A percentile compares a stretch with the other conserved stretches of the same genome.
phyloP scores from a whole-genome alignment of 2,113 vertebrate species.

The Psilopogon haemacephalus region DNA sequence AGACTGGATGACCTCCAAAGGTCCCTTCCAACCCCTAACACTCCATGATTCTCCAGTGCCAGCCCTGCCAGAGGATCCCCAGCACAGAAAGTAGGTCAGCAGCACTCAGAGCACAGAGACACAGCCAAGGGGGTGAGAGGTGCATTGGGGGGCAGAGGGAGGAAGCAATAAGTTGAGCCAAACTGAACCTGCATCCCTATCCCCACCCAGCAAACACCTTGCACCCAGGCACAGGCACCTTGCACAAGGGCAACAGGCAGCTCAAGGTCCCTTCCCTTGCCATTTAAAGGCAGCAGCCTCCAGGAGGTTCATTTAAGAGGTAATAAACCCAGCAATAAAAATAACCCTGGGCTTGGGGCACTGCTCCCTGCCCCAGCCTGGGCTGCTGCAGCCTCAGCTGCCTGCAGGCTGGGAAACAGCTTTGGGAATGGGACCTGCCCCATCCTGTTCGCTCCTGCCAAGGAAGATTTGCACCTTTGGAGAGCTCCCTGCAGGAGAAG shows the following conservation, averaged over 20 bases:
- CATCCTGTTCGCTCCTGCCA: background rate
- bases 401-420: background rate
- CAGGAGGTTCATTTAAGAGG: slow-evolving; percentile 30
- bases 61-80: no score
- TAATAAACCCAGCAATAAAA: slow-evolving; percentile 65
- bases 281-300: background rate
- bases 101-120: background rate
- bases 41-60: no score
- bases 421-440: background rate
- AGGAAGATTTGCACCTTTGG: background rate
- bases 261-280: background rate
- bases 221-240: background rate
- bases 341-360: background rate
- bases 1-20: no score
- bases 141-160: accelerated
- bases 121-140: accelerated
- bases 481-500: background rate
- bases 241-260: background rate
- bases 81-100: background rate
- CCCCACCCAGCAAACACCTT: background rate
- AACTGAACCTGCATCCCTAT: background rate
- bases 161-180: background rate
- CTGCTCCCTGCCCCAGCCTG: background rate
- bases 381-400: background rate
- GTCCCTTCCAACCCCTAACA: no score